These are phyloP conservation scores for Dromius quadrimaculatus DNA, from an alignment of 2,888 invertebrate species.

Conservation along the genomic window DNA sequence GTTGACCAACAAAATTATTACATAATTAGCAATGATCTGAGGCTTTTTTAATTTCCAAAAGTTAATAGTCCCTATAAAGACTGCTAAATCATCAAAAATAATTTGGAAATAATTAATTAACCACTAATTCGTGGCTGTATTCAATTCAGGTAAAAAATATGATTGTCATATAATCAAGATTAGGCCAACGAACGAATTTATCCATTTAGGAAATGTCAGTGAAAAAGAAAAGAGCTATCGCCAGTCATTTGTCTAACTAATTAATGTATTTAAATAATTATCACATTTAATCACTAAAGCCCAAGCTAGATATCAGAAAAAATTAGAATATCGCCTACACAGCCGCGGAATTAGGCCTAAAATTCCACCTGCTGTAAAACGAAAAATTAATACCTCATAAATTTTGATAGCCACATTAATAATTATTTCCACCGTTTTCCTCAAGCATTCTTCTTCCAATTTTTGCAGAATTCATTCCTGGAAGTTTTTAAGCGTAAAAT, in stretches of 20 bases:
- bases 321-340: slow-evolving; percentile 38
- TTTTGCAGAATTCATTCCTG: too few relatives aligned
- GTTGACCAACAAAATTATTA: too few relatives aligned
- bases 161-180: slow-evolving; percentile 39
- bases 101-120: slow-evolving; percentile 38
- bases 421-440: too few relatives aligned
- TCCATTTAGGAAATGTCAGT: slow-evolving; percentile 33
- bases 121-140: slow-evolving; percentile 4
- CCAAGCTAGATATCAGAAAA: background rate
- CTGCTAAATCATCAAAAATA: slow-evolving; percentile 27
- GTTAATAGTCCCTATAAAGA: too few relatives aligned
- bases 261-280: slow-evolving; percentile 49
- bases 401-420: too few relatives aligned
- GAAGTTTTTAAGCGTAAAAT: too few relatives aligned
- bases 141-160: slow-evolving; percentile 27
- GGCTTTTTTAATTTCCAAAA: too few relatives aligned
- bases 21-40: too few relatives aligned
- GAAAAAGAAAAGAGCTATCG: slow-evolving; percentile 13
- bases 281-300: slow-evolving; percentile 37
- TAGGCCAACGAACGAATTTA: slow-evolving; percentile 16
- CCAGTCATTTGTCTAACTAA: slow-evolving; percentile 40
- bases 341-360: slow-evolving; percentile 3
- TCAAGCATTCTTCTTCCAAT: too few relatives aligned
- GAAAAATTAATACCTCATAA: too few relatives aligned
- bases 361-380: background rate